Conservation (phyloP, 2,888 invertebrate species). For the Halictus ligatus region DNA sequence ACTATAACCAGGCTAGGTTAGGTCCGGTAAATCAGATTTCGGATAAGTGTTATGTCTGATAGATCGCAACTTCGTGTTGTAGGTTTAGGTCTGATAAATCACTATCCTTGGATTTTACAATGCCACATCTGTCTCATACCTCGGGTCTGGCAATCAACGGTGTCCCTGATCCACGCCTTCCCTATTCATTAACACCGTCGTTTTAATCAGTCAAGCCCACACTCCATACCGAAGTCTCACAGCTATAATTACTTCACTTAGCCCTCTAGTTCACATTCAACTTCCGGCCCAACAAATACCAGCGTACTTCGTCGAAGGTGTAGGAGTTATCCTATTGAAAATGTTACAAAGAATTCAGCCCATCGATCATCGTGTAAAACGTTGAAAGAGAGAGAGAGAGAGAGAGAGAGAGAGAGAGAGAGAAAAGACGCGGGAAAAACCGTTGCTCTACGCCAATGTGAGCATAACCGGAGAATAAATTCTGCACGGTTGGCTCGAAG, state of each 20-base stretch:
- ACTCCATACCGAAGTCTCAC: not conserved
- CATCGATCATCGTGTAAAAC: not conserved
- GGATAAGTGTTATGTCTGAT: too few species aligned
- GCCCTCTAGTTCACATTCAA: not conserved
- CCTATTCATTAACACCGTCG: not conserved
- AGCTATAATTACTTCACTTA: not conserved
- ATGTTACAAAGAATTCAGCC: not conserved
- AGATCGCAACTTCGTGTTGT: too few species aligned
- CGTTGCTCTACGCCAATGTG: conserved; percentile 25
- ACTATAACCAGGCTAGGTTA: not conserved
- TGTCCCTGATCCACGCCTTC: not conserved
- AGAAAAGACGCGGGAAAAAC: not conserved
- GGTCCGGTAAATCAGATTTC: not conserved
- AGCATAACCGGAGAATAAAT: conserved; percentile 37
- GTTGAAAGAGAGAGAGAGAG: not conserved
- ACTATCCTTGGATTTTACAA: not conserved
- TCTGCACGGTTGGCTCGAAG: conserved; percentile 51
- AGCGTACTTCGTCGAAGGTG: not conserved
- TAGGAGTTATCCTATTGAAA: not conserved
- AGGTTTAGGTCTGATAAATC: too few species aligned
- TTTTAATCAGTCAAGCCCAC: conserved; percentile 1
- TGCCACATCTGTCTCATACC: not conserved
- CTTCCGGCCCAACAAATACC: not conserved
- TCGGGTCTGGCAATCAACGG: not conserved
- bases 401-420: too few species aligned